A percentile compares a stretch with the other conserved stretches of the same genome.
Evolutionary conservation across 2,888 invertebrate genomes (phyloP).

Genomic region (Palloptera scutellata): DNA sequence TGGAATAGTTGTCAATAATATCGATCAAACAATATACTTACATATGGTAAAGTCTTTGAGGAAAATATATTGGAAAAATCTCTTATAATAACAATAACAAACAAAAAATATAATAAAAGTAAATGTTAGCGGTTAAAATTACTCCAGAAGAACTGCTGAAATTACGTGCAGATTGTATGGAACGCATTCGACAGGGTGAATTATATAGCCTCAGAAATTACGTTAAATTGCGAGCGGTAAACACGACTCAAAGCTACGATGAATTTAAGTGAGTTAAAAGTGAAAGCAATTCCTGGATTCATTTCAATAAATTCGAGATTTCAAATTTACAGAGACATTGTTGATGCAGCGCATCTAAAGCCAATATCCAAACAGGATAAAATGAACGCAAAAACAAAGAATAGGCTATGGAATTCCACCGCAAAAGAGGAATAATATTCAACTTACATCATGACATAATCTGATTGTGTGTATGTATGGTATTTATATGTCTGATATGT

Average conservation of each 20-base stretch:
- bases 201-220: conserved; percentile 76
- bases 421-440: neutral
- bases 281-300: conserved; percentile 7
- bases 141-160: conserved; percentile 69
- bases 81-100: neutral
- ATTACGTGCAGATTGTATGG: conserved; percentile 71
- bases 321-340: conserved; percentile 69
- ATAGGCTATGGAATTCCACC: no score
- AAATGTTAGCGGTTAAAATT: conserved; percentile 49
- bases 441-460: neutral
- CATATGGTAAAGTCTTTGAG: neutral
- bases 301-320: neutral
- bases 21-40: conserved; percentile 16
- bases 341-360: conserved; percentile 76
- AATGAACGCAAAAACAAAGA: conserved; percentile 49
- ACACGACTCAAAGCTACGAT: conserved; percentile 75
- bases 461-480: no score
- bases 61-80: neutral
- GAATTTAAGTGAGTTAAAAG: conserved; percentile 72
- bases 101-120: neutral
- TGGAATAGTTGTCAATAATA: neutral
- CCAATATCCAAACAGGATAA: conserved; percentile 71
- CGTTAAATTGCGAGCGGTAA: conserved; percentile 78
- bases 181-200: conserved; percentile 75
- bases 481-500: neutral